Base-by-base conservation (phyloP, 2,888 invertebrate species). In the Ornithoptera priamus region DNA sequence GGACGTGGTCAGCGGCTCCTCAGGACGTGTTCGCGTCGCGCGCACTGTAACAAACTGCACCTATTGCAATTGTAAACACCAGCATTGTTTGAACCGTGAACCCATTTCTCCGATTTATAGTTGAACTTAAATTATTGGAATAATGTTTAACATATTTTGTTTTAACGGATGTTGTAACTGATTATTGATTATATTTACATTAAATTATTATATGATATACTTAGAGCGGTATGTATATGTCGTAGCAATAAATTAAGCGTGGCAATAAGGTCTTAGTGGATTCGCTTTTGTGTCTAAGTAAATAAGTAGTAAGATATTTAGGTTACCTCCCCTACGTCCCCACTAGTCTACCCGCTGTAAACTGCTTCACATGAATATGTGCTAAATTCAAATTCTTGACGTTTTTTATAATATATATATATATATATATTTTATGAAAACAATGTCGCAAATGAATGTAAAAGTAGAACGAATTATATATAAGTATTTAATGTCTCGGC, bases 161-260 rank as follows among this genome's bases (percentile, higher is more conserved):
- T 91, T 87, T 88, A 89, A 88, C 88, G 83, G 83, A 91, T 90
- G 90, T 92, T 90, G 90, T 91, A 86, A 87, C 84, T 87, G 85
- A 88, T 83, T 84, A 85, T 87, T 80, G 73, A 81, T 79, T 80
- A 89, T 90, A 88, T 89, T 87, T 88, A 88, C 85, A 86, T 73
- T 68, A 65, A 68, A 68, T 72, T 66, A 68, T 69, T 71, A 68
- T 68, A 71, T 62, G 30, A 62, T 62, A 66, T 83, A 86, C 81
- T 86, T 90, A 90, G 89, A 84, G 74, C 83, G 77, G 83, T 90
- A 85, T 82, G 79, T 86, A 83, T 85, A 86, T 91, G 89, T 90
- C 84, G 90, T 92, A 92, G 92, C 92, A 92, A 92, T 92, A 92
- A 90, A 71, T 83, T 89, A 90, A 88, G 90, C 86, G 86, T 91